A percentile compares a stretch with the other conserved stretches of the same genome.
phyloP scores from a whole-genome alignment of 2,797 vertebrate genomes.

The Pangasius macronema region DNA sequence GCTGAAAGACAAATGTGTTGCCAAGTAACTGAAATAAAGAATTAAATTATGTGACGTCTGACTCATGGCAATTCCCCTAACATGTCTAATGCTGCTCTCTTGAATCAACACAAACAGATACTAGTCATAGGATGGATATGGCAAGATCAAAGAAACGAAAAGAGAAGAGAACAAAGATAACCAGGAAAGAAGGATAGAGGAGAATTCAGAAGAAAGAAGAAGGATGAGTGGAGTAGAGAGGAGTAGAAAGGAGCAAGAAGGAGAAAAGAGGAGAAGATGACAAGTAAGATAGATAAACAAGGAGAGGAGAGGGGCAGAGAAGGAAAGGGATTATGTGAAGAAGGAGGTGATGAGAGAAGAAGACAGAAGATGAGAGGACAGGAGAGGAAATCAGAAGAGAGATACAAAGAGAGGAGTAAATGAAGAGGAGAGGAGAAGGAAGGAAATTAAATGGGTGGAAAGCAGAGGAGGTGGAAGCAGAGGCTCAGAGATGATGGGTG shows the following conservation, averaged over 20 bases:
- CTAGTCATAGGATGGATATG: slow-evolving; percentile 45
- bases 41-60: slow-evolving; percentile 50
- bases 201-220: background rate
- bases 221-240: background rate
- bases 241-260: background rate
- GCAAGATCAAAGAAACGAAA: background rate
- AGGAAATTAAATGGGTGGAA: slow-evolving; percentile 26
- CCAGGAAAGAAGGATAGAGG: background rate
- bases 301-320: background rate
- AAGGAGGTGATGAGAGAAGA: background rate
- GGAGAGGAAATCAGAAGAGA: background rate
- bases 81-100: slow-evolving; percentile 49
- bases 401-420: background rate
- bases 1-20: slow-evolving; percentile 32
- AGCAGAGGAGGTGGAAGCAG: slow-evolving; percentile 25
- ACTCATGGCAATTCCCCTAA: slow-evolving; percentile 48
- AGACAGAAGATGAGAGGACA: background rate
- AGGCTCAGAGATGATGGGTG: slow-evolving; percentile 40
- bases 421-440: slow-evolving; percentile 11
- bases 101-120: slow-evolving; percentile 47
- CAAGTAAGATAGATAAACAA: background rate
- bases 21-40: slow-evolving; percentile 43
- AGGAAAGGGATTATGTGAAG: background rate
- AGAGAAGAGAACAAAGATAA: slow-evolving; percentile 3
- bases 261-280: background rate